Conservation (phyloP, 2,888 invertebrate species). For the Anoplius nigerrimus region DNA sequence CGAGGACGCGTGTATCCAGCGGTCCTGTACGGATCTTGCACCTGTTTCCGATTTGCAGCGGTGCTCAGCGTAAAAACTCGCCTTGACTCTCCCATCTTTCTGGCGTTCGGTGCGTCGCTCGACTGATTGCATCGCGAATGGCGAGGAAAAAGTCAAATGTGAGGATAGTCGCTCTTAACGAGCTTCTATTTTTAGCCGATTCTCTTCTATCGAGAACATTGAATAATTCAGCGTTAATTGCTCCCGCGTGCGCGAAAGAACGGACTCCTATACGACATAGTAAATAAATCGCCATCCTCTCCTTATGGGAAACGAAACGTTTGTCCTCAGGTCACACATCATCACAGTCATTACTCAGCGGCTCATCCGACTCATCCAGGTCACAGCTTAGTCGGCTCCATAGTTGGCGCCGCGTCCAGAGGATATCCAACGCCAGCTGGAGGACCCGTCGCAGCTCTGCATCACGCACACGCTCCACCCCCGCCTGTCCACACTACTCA, state of each 20-base stretch:
- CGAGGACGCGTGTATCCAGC: constrained; percentile 32
- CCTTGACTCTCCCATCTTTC: not conserved
- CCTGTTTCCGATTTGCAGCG: constrained; percentile 47
- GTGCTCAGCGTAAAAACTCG: constrained; percentile 26
- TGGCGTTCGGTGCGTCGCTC: not conserved
- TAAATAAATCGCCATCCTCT: no score
- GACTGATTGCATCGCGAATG: no score
- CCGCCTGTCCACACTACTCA: constrained; percentile 69
- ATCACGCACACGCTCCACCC: constrained; percentile 65
- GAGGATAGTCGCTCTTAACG: no score
- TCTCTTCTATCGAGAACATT: no score
- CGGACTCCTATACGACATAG: no score
- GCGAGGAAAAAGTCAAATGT: no score
- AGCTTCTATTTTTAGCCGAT: no score
- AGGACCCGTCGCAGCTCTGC: constrained; percentile 68
- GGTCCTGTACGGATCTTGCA: constrained; percentile 29
- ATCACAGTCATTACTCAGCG: constrained; percentile 67
- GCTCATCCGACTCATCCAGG: constrained; percentile 66
- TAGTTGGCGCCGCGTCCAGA: constrained; percentile 66
- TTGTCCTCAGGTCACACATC: constrained; percentile 63
- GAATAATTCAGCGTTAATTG: no score
- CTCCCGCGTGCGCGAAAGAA: no score
- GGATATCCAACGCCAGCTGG: constrained; percentile 69
- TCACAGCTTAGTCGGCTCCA: constrained; percentile 65
- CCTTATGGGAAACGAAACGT: no score